Evolutionary conservation across 2,888 invertebrate species (phyloP), one percentile per base, ranked within the genome.

Genomic region (Hesperia comma): DNA sequence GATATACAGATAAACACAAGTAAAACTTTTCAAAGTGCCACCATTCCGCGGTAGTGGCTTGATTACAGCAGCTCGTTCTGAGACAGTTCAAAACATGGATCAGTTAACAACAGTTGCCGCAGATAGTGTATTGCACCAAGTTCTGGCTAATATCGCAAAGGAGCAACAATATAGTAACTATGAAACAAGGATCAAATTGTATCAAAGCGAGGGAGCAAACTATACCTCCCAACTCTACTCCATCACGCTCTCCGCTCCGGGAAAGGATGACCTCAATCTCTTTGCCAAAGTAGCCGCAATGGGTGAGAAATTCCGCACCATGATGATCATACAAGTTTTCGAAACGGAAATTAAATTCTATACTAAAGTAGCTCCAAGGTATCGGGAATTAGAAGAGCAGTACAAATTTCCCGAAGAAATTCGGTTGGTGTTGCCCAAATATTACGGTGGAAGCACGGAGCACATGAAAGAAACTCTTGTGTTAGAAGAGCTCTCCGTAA

Each of bases 131-230:
- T 68, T 84, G 49, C 70, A 69, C 3, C 69, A 68, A 15, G 63
- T 80, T 5, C 68, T 84, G 46, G 70, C 77, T 37, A 72, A 74
- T 55, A 77, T 86, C 43, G 78, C 84, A 4, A 66, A 56, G n/a
- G 74, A 79, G 55, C 74, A 77, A 8, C 68, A 75, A 3, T 82
- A 79, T 67, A 54, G 73, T 19, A 68, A 79, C 8, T 67, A 72
- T 40, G 71, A 77, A 17, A 64, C 82, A 3, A 69, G 75, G 32
- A 26, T 86, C 10, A 72, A 76, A n/a, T 72, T 78, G 1, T 71
- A 82, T 7, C 72, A 75, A 5, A 80, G 78, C 0, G 81, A 74
- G 5, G 87, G 87, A 2, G 84, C 81, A 0, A 87, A 86, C 70
- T 86, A 81, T 69, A 83, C 83, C 0, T 83, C 87, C 0, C 72